Percentiles rank a stretch among this genome's conserved stretches.
These are phyloP conservation scores for Oscarella lobularis DNA, from an alignment of 37 sponge, comb jelly and placozoan species.

Conservation along the genomic window DNA sequence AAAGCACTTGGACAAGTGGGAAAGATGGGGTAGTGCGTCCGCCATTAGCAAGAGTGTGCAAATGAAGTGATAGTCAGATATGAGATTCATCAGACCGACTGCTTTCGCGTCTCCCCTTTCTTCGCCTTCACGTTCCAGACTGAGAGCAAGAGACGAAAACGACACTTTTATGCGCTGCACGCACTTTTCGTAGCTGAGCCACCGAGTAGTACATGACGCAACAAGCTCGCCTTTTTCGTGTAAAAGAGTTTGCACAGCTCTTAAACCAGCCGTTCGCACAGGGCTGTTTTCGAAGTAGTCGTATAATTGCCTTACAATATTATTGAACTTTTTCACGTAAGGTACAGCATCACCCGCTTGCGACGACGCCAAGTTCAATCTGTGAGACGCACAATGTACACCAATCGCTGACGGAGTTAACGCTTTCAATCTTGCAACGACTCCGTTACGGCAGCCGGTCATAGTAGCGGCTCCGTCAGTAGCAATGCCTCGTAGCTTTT, in stretches of 20 bases:
- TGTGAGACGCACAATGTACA: constrained; percentile 32
- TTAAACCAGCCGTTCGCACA: constrained; percentile 26
- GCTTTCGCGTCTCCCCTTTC: constrained; percentile 24
- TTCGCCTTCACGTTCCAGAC: constrained; percentile 15
- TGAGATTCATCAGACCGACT: constrained; percentile 12
- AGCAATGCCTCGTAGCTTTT: constrained; percentile 29
- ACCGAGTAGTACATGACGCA: constrained; percentile 26
- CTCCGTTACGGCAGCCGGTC: constrained; percentile 24
- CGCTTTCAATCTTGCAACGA: constrained; percentile 24
- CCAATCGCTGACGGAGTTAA: constrained; percentile 17
- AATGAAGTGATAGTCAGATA: constrained; percentile 19
- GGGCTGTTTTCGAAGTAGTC: constrained; percentile 39
- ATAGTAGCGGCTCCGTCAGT: constrained; percentile 44
- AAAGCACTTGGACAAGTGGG: background rate
- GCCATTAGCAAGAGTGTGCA: constrained; percentile 21
- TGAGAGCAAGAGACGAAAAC: constrained; percentile 16
- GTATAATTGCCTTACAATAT: constrained; percentile 18
- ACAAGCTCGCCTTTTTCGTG: constrained; percentile 16
- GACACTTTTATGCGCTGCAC: constrained; percentile 8
- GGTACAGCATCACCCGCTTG: constrained; percentile 28
- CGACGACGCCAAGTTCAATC: constrained; percentile 23
- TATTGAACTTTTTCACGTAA: constrained; percentile 28
- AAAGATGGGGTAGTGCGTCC: constrained; percentile 5
- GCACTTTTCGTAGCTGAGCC: constrained; percentile 26
- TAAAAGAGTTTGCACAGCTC: constrained; percentile 19